These are phyloP conservation scores for Leucopsar rothschildi DNA, from an alignment of 2,113 vertebrate genomes.

Conservation along the genomic window DNA sequence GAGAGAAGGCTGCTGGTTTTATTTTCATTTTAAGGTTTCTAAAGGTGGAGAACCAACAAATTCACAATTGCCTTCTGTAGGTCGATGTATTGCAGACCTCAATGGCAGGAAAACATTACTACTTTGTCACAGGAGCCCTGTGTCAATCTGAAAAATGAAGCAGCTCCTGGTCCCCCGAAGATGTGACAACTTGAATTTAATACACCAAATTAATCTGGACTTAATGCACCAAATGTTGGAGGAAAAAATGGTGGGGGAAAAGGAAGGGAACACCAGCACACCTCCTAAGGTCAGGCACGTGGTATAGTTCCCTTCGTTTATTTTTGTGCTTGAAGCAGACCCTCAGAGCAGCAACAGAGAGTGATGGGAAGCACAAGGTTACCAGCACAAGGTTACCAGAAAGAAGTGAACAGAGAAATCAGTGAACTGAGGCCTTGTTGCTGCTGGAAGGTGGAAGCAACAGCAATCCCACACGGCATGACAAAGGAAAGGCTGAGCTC, in stretches of 20 bases:
- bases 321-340: neutral
- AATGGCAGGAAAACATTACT: neutral
- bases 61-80: neutral
- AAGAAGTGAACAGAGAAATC: neutral
- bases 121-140: neutral
- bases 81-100: neutral
- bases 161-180: neutral
- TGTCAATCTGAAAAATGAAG: neutral
- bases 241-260: rapidly evolving
- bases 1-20: neutral
- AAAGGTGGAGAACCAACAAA: neutral
- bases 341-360: neutral
- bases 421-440: neutral
- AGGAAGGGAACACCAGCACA: neutral
- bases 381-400: neutral
- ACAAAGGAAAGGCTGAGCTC: rapidly evolving
- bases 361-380: neutral
- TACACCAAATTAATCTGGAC: neutral
- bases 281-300: neutral
- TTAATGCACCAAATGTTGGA: neutral
- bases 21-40: neutral
- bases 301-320: neutral
- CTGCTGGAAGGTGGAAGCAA: neutral
- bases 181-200: neutral
- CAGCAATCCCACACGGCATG: neutral